Percentiles rank a stretch among this genome's conserved stretches.
Evolutionary conservation across 2,113 vertebrate genomes (phyloP).

Genomic region (Ancistrus triradiatus): DNA sequence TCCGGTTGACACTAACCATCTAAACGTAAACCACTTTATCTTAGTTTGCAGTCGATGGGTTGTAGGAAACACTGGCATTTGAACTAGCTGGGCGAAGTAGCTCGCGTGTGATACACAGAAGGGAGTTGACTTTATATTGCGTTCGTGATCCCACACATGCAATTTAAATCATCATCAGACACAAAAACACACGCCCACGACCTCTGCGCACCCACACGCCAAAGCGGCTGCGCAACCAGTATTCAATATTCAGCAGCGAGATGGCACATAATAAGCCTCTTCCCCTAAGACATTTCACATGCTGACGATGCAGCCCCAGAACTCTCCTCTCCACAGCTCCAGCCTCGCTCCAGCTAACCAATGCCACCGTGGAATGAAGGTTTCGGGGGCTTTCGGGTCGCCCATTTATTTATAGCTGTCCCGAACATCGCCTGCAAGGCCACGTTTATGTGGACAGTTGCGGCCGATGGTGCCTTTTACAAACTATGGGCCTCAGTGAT

Average conservation of each 20-base stretch:
- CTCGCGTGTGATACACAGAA: too few relatives aligned
- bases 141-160: slow-evolving; percentile 32
- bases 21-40: too few relatives aligned
- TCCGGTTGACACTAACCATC: too few relatives aligned
- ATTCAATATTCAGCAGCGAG: slow-evolving; percentile 67
- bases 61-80: too few relatives aligned
- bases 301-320: slow-evolving; percentile 54
- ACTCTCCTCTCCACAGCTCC: slow-evolving; percentile 25
- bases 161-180: slow-evolving; percentile 24
- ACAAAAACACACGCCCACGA: slow-evolving; percentile 26
- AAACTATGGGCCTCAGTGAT: slow-evolving; percentile 44
- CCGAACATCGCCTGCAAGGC: slow-evolving; percentile 33
- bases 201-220: slow-evolving; percentile 17
- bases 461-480: slow-evolving; percentile 40
- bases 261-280: slow-evolving; percentile 62
- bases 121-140: too few relatives aligned
- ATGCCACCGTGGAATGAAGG: slow-evolving; percentile 41
- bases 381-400: slow-evolving; percentile 44
- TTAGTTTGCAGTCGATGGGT: too few relatives aligned
- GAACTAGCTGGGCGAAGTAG: too few relatives aligned
- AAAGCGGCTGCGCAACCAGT: slow-evolving; percentile 43
- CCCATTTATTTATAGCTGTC: slow-evolving; percentile 45
- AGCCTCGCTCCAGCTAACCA: slow-evolving; percentile 23
- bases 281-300: slow-evolving; percentile 51
- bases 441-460: slow-evolving; percentile 45